Percentiles rank a stretch among this genome's conserved stretches.
Conservation (phyloP, 2,888 invertebrate species). For the Dasypogon diadema region DNA sequence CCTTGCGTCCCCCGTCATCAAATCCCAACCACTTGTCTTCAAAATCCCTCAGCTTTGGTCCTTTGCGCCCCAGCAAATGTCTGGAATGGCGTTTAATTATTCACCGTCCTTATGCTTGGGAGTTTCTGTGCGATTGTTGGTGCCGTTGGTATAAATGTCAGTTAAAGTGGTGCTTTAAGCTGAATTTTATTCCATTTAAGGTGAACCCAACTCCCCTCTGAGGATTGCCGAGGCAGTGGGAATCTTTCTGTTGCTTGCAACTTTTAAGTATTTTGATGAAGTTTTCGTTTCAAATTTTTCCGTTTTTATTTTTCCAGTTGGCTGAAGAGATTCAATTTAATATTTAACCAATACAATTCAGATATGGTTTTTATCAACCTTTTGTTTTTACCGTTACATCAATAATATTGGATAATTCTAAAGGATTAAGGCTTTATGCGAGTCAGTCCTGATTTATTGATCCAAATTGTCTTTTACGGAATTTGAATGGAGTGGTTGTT, state of each 20-base stretch:
- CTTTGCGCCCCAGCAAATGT: conserved; percentile 8
- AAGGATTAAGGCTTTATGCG: too few relatives aligned
- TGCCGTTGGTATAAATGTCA: conserved; percentile 6
- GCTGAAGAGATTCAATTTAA: neutral
- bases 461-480: too few relatives aligned
- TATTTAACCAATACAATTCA: neutral
- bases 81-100: conserved; percentile 40
- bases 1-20: too few relatives aligned
- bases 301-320: neutral
- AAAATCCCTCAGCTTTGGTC: neutral
- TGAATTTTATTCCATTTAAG: conserved; percentile 15
- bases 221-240: conserved; percentile 3
- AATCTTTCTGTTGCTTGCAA: conserved; percentile 2
- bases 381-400: too few relatives aligned
- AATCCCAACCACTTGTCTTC: too few relatives aligned
- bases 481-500: neutral
- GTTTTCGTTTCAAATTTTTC: neutral
- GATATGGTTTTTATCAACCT: too few relatives aligned
- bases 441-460: too few relatives aligned
- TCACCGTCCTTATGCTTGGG: conserved; percentile 22
- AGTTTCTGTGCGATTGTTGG: conserved; percentile 7
- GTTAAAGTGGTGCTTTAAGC: conserved; percentile 23
- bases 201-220: conserved; percentile 8
- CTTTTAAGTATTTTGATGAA: neutral
- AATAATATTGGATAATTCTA: too few relatives aligned